Base-by-base conservation (phyloP, 2,797 vertebrate genomes). In the Pygocentrus nattereri region DNA sequence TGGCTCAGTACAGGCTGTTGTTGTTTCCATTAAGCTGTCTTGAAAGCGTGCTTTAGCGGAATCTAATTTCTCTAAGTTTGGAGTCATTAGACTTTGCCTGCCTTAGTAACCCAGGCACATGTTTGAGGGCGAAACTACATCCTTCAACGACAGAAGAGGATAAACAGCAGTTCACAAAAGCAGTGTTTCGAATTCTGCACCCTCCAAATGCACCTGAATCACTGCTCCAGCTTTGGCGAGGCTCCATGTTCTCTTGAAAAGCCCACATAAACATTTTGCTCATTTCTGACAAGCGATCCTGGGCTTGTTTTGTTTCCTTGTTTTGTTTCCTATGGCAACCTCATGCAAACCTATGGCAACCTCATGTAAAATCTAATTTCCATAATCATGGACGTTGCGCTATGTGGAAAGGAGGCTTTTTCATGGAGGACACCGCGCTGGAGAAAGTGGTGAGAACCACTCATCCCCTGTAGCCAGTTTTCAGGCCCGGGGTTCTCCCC, bases 1-100 rank as follows among this genome's bases (percentile, higher is more conserved):
- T 79, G 67, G 58, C 67, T 78, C 80, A 50, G 71, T 78, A 62
- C 71, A 70, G 79, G 56, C 75, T 70, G 75, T 56, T 78, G 65
- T 82, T 62, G 41, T 82, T 70, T 82, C 76, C 79, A 81, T 81
- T 74, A 69, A 76, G 79, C 78, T 81, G 83, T 73, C 68, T 78
- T 58, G 65, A 81, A 82, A 82, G 76, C 62, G 70, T 64, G 62
- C 47, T 72, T 67, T n/a, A 54, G 27, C 25, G 27, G 49, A 77
- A 69, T 74, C 19, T 71, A 70, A 82, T 82, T 79, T 69, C 64
- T 49, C 58, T 19, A 67, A 30, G 70, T 65, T 78, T 59, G 44
- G 2, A 61, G 70, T 61, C 38, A 65, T 52, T 34, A 62, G 19
- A 30, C 25, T 49, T 84, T 70, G 23, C 47, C 12, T 61, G 6